phyloP scores from a whole-genome alignment of 2,888 invertebrate species.

The Myopa tessellatipennis region DNA sequence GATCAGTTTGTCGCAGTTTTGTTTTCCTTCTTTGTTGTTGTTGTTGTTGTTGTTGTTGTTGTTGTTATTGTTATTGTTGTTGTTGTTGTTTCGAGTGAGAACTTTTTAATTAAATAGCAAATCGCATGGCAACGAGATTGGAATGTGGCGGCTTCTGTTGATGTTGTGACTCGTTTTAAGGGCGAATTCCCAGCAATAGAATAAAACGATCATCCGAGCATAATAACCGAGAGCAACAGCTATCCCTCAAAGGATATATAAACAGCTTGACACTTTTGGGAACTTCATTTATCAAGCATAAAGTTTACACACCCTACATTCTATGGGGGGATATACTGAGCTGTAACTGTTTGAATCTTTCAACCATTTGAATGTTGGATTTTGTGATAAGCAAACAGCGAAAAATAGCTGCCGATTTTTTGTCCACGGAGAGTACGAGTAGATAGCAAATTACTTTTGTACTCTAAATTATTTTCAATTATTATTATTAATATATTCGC shows the following conservation, averaged over 20 bases:
- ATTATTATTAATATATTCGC: neutral
- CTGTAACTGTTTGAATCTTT: no score
- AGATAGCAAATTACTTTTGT: no score
- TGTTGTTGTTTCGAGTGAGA: neutral
- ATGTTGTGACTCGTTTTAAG: neutral
- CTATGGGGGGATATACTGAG: neutral
- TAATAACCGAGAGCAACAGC: neutral
- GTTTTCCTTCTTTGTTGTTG: neutral
- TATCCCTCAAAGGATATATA: neutral
- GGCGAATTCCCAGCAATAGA: neutral
- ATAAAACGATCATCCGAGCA: neutral
- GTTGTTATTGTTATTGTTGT: neutral
- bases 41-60: neutral
- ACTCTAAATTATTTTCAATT: neutral
- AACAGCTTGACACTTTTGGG: neutral
- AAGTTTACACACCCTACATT: neutral
- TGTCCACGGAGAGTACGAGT: no score
- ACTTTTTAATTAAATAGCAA: conserved; percentile 26
- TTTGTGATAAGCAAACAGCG: no score
- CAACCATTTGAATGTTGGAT: no score
- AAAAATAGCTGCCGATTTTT: no score
- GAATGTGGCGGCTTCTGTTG: conserved; percentile 13
- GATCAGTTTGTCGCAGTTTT: neutral
- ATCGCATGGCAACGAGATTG: neutral
- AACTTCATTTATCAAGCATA: neutral